Evolutionary conservation across 2,888 invertebrate genomes (phyloP).

Genomic region (Cephus nigrinus): DNA sequence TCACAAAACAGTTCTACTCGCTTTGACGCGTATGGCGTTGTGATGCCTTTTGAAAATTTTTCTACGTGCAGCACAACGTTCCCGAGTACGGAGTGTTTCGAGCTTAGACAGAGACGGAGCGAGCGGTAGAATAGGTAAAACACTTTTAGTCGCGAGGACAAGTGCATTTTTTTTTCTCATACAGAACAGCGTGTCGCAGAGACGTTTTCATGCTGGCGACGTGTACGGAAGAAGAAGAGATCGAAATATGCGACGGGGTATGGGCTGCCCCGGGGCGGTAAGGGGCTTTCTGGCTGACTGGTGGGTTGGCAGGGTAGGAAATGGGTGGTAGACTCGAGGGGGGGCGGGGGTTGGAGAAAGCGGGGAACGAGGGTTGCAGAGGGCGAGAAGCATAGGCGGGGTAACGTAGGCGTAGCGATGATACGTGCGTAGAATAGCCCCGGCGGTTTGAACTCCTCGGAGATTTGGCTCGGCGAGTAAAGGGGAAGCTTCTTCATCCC

Average conservation of each 20-base stretch:
- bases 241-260: constrained; percentile 20
- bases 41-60: constrained; percentile 16
- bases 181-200: constrained; percentile 13
- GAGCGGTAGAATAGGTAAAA: background rate
- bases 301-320: background rate
- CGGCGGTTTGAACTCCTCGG: constrained; percentile 50
- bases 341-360: background rate
- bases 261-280: constrained; percentile 19
- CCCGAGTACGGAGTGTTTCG: constrained; percentile 20
- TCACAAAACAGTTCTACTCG: background rate
- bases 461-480: constrained; percentile 42
- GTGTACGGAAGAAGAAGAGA: constrained; percentile 17
- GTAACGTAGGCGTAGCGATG: constrained; percentile 40
- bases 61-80: constrained; percentile 49
- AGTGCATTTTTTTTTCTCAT: constrained; percentile 49
- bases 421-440: constrained; percentile 58
- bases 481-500: constrained; percentile 9
- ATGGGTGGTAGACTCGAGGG: background rate
- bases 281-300: constrained; percentile 2
- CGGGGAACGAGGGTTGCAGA: background rate
- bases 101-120: background rate
- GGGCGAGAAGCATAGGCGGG: constrained; percentile 30
- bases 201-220: constrained; percentile 41
- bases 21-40: background rate
- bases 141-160: background rate